A percentile compares a stretch with the other conserved stretches of the same genome.
phyloP scores from a whole-genome alignment of 2,888 invertebrate genomes.

The Agrotis exclamationis region DNA sequence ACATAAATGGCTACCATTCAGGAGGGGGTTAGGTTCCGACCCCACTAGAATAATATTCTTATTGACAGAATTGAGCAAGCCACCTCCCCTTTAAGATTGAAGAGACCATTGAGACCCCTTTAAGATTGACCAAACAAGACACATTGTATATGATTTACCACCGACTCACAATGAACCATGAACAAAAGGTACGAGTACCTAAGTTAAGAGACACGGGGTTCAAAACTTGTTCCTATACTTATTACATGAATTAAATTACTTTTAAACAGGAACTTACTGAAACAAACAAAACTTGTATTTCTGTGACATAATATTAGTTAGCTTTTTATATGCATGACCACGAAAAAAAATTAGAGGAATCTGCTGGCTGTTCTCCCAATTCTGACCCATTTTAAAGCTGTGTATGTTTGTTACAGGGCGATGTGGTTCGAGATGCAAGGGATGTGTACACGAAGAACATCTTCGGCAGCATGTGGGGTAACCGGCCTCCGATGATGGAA shows the following conservation, averaged over 20 bases:
- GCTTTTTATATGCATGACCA: no score
- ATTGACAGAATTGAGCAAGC: no score
- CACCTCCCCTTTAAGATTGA: no score
- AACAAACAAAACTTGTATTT: background rate
- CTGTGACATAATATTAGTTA: background rate
- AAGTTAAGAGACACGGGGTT: background rate
- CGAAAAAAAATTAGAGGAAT: no score
- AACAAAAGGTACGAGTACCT: background rate
- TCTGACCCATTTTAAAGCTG: no score
- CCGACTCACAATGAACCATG: background rate
- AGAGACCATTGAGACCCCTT: no score
- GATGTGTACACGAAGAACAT: constrained; percentile 88
- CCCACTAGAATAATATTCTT: no score
- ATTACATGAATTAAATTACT: background rate
- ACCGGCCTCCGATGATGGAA: constrained; percentile 92
- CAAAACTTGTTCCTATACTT: background rate
- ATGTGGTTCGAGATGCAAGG: constrained; percentile 74
- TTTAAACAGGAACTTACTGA: no score
- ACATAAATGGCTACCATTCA: no score
- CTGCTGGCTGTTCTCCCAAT: background rate
- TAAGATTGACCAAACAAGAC: no score
- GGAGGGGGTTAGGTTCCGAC: no score
- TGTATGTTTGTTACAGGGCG: constrained; percentile 69
- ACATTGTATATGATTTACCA: no score
- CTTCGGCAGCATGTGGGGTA: constrained; percentile 92